A percentile compares a stretch with the other conserved stretches of the same genome.
Conservation (phyloP, 2,797 vertebrate species). For the Artibeus lituratus region DNA sequence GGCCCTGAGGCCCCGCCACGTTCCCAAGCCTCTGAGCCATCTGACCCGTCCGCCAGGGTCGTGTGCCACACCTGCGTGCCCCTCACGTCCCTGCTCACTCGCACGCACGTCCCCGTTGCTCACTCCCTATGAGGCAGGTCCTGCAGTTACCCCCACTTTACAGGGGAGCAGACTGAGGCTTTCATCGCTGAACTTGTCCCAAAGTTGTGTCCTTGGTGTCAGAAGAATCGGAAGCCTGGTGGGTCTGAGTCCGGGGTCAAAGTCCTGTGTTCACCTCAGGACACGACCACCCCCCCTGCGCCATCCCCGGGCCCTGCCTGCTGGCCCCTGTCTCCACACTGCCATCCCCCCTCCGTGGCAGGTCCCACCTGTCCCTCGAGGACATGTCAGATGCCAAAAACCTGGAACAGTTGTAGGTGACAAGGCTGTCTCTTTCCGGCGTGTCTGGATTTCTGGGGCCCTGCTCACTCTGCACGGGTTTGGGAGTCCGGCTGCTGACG, state of each 20-base stretch:
- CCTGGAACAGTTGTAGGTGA: no score
- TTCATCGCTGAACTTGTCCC: fast-evolving
- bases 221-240: no score
- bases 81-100: background rate
- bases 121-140: background rate
- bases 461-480: background rate
- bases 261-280: background rate
- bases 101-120: no score
- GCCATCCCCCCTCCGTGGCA: background rate
- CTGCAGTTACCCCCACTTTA: fast-evolving
- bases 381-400: no score
- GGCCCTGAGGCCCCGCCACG: fast-evolving
- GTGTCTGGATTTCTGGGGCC: background rate
- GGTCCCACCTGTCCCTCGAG: fast-evolving
- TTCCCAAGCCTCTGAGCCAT: background rate
- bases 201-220: no score
- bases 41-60: background rate
- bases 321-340: no score
- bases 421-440: background rate
- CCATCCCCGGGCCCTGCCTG: no score
- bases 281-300: no score
- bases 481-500: background rate
- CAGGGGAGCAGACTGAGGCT: background rate
- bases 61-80: no score
- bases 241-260: fast-evolving